Conservation (phyloP, 2,113 vertebrate species). For the Monopterus albus region DNA sequence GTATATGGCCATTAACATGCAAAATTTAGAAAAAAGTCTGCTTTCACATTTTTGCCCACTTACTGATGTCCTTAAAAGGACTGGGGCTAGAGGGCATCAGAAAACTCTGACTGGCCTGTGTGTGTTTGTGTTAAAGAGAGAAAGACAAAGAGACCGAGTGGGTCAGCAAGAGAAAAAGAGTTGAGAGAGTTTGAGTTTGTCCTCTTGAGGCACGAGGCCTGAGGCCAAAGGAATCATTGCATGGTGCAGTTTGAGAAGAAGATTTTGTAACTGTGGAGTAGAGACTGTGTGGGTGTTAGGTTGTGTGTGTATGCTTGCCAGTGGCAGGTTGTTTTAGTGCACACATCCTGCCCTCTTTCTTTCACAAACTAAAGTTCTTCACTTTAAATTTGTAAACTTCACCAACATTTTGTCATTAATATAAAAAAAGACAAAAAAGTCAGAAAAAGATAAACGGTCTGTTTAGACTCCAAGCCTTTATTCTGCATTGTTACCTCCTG, state of each 20-base stretch:
- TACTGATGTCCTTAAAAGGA: constrained; percentile 13
- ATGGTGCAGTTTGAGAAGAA: constrained; percentile 51
- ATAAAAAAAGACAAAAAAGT: background rate
- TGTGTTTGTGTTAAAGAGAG: constrained; percentile 7
- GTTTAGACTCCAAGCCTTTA: constrained; percentile 20
- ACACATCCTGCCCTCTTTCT: background rate
- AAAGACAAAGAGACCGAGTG: constrained; percentile 1
- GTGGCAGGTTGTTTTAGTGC: constrained; percentile 1
- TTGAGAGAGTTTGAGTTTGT: constrained; percentile 36
- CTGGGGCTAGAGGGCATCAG: background rate
- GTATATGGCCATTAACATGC: background rate
- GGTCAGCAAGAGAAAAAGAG: constrained; percentile 13
- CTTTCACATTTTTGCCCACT: constrained; percentile 20
- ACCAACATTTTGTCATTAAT: constrained; percentile 42
- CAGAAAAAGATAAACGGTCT: constrained; percentile 11
- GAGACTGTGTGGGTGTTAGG: constrained; percentile 16
- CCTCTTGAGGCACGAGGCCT: constrained; percentile 45
- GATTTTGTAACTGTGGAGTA: constrained; percentile 26
- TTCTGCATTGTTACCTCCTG: constrained; percentile 22
- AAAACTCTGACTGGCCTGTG: background rate
- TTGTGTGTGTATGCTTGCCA: background rate
- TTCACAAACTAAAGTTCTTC: constrained; percentile 10
- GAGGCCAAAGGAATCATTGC: constrained; percentile 56
- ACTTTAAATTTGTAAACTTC: constrained; percentile 24
- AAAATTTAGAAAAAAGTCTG: background rate